Evolutionary conservation across 2,888 invertebrate genomes (phyloP).

Genomic region (Deilephila porcellus): DNA sequence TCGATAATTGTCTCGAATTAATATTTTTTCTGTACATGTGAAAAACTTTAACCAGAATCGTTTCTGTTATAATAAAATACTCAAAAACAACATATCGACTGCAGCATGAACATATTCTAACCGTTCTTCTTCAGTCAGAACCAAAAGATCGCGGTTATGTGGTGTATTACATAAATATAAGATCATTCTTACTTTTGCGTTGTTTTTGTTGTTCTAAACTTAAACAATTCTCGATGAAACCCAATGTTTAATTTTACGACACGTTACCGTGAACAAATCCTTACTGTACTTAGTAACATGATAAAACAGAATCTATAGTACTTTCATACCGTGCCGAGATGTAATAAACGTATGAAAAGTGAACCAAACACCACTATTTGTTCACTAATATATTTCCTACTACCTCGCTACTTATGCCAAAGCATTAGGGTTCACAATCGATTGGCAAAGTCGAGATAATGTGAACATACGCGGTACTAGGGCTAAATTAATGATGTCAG

Average conservation of each 20-base stretch:
- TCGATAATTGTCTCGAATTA: too few species aligned
- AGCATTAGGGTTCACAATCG: conserved; percentile 46
- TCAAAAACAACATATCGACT: too few species aligned
- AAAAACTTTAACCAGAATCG: too few species aligned
- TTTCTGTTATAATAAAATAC: too few species aligned
- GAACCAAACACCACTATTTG: conserved; percentile 67
- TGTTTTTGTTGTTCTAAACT: not conserved
- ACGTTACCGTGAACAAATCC: conserved; percentile 46
- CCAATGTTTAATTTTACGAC: conserved; percentile 30
- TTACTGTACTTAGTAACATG: conserved; percentile 62
- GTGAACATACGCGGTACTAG: conserved; percentile 55
- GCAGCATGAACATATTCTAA: too few species aligned
- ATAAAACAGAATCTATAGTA: conserved; percentile 73
- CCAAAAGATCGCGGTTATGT: too few species aligned
- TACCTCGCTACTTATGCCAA: conserved; percentile 42
- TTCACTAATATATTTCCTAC: conserved; percentile 49
- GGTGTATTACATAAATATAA: too few species aligned
- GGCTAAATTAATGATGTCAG: conserved; percentile 72
- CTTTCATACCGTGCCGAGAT: conserved; percentile 74
- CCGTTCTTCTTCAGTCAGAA: too few species aligned
- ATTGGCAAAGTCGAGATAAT: conserved; percentile 32
- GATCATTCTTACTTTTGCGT: too few species aligned
- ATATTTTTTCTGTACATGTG: too few species aligned
- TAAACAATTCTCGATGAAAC: not conserved
- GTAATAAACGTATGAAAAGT: conserved; percentile 79